Conservation (phyloP, 1,140 invertebrate species). For the Drosophila sp. region DNA sequence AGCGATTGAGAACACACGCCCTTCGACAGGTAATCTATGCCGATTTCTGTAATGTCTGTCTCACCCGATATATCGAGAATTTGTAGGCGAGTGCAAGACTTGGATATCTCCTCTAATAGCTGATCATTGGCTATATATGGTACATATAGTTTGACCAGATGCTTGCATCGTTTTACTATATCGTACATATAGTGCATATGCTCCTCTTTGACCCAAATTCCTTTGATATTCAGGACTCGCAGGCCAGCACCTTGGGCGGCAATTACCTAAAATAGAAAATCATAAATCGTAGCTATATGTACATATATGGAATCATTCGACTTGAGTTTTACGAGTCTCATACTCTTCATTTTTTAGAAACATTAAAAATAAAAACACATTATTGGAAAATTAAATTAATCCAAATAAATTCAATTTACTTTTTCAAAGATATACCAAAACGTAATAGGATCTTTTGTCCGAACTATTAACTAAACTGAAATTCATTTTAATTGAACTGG, state of each 20-base stretch:
- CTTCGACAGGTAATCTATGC: slow-evolving; percentile 84
- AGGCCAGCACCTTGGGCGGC: slow-evolving; percentile 85
- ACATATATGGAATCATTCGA: too few species aligned
- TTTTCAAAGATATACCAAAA: too few species aligned
- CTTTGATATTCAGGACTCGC: slow-evolving; percentile 87
- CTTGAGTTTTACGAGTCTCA: too few species aligned
- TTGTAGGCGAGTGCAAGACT: slow-evolving; percentile 85
- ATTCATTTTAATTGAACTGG: too few species aligned
- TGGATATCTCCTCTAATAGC: slow-evolving; percentile 85
- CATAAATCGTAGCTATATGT: not conserved
- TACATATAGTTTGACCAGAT: slow-evolving; percentile 86
- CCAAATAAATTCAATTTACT: too few species aligned
- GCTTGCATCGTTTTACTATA: slow-evolving; percentile 84
- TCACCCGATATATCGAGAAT: slow-evolving; percentile 87
- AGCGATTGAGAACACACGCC: slow-evolving; percentile 84
- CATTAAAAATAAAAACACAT: too few species aligned
- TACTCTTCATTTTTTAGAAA: too few species aligned
- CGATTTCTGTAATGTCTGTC: slow-evolving; percentile 86
- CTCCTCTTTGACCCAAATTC: slow-evolving; percentile 88
- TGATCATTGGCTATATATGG: slow-evolving; percentile 88
- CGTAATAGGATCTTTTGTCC: too few species aligned
- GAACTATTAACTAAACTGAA: too few species aligned
- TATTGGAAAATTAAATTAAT: too few species aligned
- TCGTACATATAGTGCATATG: slow-evolving; percentile 86
- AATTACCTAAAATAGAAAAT: slow-evolving; percentile 83